Percentiles rank a stretch among this genome's conserved stretches.
Conservation (phyloP, 1,140 invertebrate genomes). For the Neodiprion lecontei region DNA sequence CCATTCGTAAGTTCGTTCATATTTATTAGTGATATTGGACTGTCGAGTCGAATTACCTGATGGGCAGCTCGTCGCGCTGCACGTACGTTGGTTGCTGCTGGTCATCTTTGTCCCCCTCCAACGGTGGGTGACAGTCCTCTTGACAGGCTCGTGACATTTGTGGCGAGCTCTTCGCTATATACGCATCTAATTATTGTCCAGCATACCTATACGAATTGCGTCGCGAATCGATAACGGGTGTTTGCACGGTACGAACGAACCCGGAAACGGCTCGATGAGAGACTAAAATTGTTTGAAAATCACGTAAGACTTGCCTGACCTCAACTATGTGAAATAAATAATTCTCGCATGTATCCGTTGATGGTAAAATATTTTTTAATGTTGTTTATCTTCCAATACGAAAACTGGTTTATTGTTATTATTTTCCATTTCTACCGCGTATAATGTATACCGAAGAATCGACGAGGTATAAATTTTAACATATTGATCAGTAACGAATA, state of each 20-base stretch:
- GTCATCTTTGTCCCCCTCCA: constrained; percentile 28
- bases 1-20: not conserved
- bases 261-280: not conserved
- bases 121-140: constrained; percentile 56
- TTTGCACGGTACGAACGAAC: not conserved
- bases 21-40: constrained; percentile 3
- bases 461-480: too few species aligned
- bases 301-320: too few species aligned
- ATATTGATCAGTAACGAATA: too few species aligned
- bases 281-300: too few species aligned
- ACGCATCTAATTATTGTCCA: constrained; percentile 57
- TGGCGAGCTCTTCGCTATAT: constrained; percentile 41
- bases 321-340: too few species aligned
- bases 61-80: not conserved
- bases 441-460: too few species aligned
- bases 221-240: not conserved
- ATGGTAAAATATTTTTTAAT: too few species aligned
- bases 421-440: too few species aligned
- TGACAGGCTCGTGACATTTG: constrained; percentile 59
- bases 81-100: constrained; percentile 17
- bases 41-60: constrained; percentile 5
- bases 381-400: too few species aligned
- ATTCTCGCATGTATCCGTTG: too few species aligned
- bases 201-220: constrained; percentile 9
- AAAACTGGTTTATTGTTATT: too few species aligned